Percentiles rank a stretch among this genome's conserved stretches.
Conservation (phyloP, 2,888 invertebrate genomes). For the Zhuqinia jingwanae region DNA sequence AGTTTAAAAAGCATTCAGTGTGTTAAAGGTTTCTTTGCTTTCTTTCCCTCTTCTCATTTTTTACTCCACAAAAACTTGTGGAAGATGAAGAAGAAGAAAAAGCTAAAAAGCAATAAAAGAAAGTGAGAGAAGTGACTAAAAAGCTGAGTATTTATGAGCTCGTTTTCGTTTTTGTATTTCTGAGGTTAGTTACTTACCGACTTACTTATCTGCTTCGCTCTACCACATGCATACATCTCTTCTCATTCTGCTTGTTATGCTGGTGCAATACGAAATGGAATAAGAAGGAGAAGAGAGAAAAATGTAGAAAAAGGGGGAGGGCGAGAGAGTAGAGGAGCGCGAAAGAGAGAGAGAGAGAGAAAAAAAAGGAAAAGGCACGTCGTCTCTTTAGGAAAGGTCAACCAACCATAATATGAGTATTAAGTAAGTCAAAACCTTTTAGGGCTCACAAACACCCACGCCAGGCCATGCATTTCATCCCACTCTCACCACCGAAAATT, state of each 20-base stretch:
- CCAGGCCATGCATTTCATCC: background rate
- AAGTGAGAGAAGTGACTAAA: slow-evolving; percentile 26
- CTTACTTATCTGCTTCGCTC: slow-evolving; percentile 23
- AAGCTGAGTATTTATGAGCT: slow-evolving; percentile 39
- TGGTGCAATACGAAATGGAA: too few species aligned
- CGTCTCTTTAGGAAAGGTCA: slow-evolving; percentile 61
- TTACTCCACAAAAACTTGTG: background rate
- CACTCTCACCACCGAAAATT: background rate
- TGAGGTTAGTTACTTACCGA: slow-evolving; percentile 32
- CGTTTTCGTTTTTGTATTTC: background rate
- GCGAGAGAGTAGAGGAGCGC: background rate
- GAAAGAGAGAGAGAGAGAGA: background rate
- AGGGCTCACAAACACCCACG: too few species aligned
- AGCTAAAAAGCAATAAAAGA: slow-evolving; percentile 35
- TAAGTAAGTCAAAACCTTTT: slow-evolving; percentile 55
- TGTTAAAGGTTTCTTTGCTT: background rate
- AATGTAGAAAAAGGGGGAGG: slow-evolving; percentile 18
- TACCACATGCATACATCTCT: too few species aligned
- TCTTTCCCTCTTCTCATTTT: background rate
- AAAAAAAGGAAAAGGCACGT: background rate
- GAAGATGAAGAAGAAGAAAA: background rate
- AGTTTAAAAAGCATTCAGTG: slow-evolving; percentile 51
- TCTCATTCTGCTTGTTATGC: background rate
- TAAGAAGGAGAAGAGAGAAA: background rate
- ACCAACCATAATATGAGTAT: slow-evolving; percentile 64